Evolutionary conservation across 2,113 vertebrate species (phyloP).

Genomic region (Saguinus midas): DNA sequence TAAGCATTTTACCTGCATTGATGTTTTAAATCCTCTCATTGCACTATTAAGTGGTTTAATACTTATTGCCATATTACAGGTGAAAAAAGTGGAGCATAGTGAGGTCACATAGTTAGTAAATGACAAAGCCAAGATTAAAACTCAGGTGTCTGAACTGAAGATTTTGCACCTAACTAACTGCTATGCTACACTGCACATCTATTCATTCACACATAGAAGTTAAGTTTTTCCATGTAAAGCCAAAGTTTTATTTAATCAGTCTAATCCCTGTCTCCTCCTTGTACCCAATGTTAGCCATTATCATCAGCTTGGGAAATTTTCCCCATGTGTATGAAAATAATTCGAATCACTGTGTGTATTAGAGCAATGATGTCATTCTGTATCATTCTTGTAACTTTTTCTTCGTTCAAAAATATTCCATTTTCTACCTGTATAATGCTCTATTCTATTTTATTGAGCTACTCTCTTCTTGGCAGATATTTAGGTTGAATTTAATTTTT

Average conservation of each 20-base stretch:
- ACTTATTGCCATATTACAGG: background rate
- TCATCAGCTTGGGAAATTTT: background rate
- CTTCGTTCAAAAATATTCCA: background rate
- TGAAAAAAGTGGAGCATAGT: background rate
- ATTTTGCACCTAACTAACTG: background rate
- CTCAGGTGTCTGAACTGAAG: background rate
- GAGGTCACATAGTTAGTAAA: background rate
- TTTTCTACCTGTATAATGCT: background rate
- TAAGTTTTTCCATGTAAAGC: background rate
- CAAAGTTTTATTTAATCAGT: background rate
- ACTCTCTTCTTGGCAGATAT: background rate
- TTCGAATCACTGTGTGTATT: background rate
- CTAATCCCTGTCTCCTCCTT: background rate
- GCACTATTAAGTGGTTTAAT: background rate
- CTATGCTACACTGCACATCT: background rate
- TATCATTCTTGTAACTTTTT: background rate
- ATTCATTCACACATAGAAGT: background rate
- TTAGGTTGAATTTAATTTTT: background rate
- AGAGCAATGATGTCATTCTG: background rate
- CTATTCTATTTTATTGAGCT: background rate
- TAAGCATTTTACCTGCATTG: background rate
- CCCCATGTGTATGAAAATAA: background rate
- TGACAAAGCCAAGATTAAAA: background rate
- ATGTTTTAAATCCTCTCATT: background rate
- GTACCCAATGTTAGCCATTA: background rate